A percentile compares a stretch with the other conserved stretches of the same genome.
Conservation (phyloP, 2,113 vertebrate genomes). For the Notarius quadriscutis region DNA sequence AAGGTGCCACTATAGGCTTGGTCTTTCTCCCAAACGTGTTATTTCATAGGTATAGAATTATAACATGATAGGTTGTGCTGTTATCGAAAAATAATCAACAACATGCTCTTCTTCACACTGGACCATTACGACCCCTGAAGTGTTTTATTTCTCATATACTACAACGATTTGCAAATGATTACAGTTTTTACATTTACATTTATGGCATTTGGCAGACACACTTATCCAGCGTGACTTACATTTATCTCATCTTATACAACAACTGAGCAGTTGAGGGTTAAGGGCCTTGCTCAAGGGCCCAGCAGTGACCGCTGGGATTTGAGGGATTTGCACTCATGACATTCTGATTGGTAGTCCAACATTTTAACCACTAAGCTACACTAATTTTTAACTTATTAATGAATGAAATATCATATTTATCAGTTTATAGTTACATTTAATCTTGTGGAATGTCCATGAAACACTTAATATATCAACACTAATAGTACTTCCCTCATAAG, state of each 20-base stretch:
- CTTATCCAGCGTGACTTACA: no score
- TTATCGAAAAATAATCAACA: not conserved
- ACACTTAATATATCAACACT: not conserved
- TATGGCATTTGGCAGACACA: no score
- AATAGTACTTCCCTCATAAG: not conserved
- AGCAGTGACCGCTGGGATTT: no score
- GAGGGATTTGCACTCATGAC: no score
- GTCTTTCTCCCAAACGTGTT: not conserved
- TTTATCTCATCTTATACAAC: no score
- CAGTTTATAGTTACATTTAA: not conserved
- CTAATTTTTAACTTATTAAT: not conserved
- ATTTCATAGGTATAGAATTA: not conserved
- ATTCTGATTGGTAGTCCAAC: no score
- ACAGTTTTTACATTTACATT: no score
- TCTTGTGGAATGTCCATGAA: not conserved
- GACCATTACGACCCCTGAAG: not conserved
- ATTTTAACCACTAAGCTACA: no score
- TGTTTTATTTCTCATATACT: not conserved
- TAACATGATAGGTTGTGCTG: not conserved
- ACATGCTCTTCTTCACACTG: not conserved
- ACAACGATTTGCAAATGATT: not conserved
- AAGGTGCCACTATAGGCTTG: not conserved
- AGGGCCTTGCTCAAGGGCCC: no score
- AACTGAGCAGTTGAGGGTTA: no score
- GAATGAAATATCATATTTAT: not conserved